These are phyloP conservation scores for Xiphydria camelus DNA, from an alignment of 2,888 invertebrate genomes.

Conservation along the genomic window DNA sequence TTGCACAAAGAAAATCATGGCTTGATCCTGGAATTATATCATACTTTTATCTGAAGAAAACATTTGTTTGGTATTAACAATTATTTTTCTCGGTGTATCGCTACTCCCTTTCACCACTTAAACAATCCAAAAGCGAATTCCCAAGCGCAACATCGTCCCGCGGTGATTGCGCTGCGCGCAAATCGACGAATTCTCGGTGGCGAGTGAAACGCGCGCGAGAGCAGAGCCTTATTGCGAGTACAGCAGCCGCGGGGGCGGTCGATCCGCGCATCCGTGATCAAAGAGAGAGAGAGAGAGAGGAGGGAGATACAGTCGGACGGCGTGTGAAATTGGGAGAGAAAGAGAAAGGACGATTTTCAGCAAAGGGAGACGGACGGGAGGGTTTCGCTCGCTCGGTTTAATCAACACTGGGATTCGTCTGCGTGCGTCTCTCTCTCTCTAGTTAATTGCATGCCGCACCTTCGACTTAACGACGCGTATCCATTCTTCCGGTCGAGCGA, in stretches of 20 bases:
- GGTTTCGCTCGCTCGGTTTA: constrained; percentile 23
- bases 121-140: constrained; percentile 1
- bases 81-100: no score
- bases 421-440: background rate
- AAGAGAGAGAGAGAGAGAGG: background rate
- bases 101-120: no score
- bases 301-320: background rate
- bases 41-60: no score
- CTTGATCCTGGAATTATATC: no score
- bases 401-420: constrained; percentile 27
- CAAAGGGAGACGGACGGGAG: no score
- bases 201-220: constrained; percentile 7
- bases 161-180: background rate
- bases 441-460: constrained; percentile 30
- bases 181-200: background rate
- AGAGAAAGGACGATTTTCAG: no score
- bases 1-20: no score
- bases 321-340: background rate
- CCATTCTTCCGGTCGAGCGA: constrained; percentile 14
- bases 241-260: background rate
- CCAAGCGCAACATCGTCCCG: background rate
- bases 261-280: constrained; percentile 10
- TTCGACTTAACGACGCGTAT: constrained; percentile 25
- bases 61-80: no score
- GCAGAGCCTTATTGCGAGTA: constrained; percentile 1